Conservation (phyloP, 2,888 invertebrate genomes). For the Sussaba pulchella region DNA sequence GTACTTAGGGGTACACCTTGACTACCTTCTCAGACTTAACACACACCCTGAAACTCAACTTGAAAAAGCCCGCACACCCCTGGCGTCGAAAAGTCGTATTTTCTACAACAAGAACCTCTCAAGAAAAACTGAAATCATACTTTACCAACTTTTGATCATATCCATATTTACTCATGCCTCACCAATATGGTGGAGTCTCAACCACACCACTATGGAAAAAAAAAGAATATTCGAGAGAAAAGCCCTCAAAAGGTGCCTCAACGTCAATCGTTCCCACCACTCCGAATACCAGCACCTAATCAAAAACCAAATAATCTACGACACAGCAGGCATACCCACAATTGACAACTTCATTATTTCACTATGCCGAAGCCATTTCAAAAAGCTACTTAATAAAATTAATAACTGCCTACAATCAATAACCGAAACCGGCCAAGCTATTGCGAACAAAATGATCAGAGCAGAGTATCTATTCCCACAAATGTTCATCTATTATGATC, state of each 20-base stretch:
- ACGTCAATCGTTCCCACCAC: background rate
- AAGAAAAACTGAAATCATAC: background rate
- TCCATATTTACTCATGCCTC: background rate
- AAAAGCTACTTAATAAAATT: too few relatives aligned
- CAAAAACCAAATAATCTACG: too few relatives aligned
- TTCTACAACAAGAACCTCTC: background rate
- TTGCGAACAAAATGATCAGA: too few relatives aligned
- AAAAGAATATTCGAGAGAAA: background rate
- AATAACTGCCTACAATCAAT: too few relatives aligned
- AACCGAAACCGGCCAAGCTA: too few relatives aligned
- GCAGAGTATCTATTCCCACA: conserved; percentile 3
- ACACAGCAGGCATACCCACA: conserved; percentile 32
- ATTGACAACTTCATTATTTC: conserved; percentile 46
- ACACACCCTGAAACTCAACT: background rate
- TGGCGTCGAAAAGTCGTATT: background rate
- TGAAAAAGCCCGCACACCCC: background rate
- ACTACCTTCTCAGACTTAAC: background rate
- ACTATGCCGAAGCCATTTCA: conserved; percentile 48
- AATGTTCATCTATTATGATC: conserved; percentile 1
- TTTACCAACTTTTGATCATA: background rate
- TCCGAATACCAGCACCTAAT: background rate
- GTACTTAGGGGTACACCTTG: background rate
- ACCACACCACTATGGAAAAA: conserved; percentile 2
- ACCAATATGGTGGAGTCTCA: conserved; percentile 1
- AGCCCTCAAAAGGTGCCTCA: background rate